Base-by-base conservation (phyloP, 2,797 vertebrate species). In the Sebastes diploproa region DNA sequence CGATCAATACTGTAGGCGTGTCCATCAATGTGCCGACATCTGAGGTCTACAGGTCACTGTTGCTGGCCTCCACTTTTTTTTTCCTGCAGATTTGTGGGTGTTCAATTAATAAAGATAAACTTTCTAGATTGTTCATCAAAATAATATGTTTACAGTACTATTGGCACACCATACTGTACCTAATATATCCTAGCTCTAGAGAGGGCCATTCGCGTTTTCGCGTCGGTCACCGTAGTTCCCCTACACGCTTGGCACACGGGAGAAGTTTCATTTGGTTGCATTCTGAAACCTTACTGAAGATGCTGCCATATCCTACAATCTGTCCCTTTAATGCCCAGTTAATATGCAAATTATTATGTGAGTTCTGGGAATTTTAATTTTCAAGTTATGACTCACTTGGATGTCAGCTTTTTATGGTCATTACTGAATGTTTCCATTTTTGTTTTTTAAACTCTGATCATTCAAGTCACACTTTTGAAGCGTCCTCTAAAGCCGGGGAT, bases 1-100 rank as follows among this genome's bases (percentile, higher is more conserved):
- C 14, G 16, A 60, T 91, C 87, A 60, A 88, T 86, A 62, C 34
- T 22, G n/a, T 50, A 56, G 58, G 54, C 4, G 71, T 84, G 76
- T 54, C 66, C 56, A 16, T 71, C 66, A 66, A 78, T 81, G 72
- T 63, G 68, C 23, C 54, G 2, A 68, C 81, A 67, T 70, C 36
- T 36, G 74, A 62, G 27, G 50, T 52, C 50, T 52, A 23, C 18
- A 36, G 75, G 85, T 83, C 38, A 75, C n/a, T 73, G 65, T 34
- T 56, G 46, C 74, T 42, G 32, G 58, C n/a, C n/a, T 18, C 27
- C 56, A 55, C 27, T 60, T 65, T 56, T 36, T 70, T 36, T 38
- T 36, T 5, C 56, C 34, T 23, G 2, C 27, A 60, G n/a, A 16
- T 42, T 52, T 64, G 59, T 30, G 4, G 22, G 13, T 52, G 30